Conservation (phyloP, 2,888 invertebrate species). For the Ametastegia equiseti region DNA sequence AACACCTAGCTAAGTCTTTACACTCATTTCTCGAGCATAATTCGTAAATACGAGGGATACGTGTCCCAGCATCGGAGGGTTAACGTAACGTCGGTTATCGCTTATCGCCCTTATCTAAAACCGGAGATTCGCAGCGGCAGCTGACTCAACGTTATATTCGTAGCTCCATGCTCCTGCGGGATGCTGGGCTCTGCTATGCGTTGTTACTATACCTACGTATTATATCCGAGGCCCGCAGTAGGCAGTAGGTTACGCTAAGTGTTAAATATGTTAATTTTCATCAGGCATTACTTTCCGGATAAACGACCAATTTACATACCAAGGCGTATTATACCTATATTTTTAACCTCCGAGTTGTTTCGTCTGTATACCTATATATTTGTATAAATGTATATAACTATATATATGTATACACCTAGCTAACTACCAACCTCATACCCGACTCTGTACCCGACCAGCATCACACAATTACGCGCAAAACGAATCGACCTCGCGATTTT, state of each 20-base stretch:
- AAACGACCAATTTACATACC: conserved; percentile 60
- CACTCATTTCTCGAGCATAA: background rate
- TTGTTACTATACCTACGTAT: no score
- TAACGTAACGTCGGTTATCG: background rate
- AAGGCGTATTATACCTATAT: conserved; percentile 52
- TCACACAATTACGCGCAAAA: background rate
- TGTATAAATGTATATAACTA: no score
- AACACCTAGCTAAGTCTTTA: background rate
- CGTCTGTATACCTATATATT: no score
- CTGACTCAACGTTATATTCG: conserved; percentile 28
- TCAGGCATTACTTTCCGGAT: conserved; percentile 58
- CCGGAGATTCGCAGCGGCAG: conserved; percentile 5
- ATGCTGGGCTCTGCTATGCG: no score
- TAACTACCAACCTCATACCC: background rate
- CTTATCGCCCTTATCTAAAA: no score
- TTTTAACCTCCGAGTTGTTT: conserved; percentile 48
- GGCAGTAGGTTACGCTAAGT: conserved; percentile 51
- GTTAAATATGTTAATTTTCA: conserved; percentile 62
- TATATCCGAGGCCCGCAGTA: background rate
- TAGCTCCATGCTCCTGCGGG: background rate
- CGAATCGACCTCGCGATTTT: conserved; percentile 1
- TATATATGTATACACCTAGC: no score
- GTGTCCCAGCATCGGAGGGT: conserved; percentile 26
- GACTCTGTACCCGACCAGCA: background rate
- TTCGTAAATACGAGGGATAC: background rate